These are phyloP conservation scores for Onthophagus taurus DNA, from an alignment of 1,140 invertebrate genomes.

Conservation along the genomic window DNA sequence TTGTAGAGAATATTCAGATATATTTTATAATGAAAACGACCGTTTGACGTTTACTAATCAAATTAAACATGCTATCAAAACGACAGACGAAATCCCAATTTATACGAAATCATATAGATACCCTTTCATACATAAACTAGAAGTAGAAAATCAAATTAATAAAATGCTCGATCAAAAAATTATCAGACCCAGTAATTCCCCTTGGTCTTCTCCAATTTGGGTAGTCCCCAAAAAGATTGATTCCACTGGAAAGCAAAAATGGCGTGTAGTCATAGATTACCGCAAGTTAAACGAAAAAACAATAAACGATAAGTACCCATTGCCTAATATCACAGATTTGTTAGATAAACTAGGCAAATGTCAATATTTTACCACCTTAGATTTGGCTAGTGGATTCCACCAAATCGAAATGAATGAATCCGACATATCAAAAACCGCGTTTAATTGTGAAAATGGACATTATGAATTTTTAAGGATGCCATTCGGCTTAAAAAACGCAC, in stretches of 20 bases:
- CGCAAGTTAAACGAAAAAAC: slow-evolving; percentile 30
- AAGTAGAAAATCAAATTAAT: slow-evolving; percentile 23
- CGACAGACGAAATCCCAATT: slow-evolving; percentile 13
- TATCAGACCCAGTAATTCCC: slow-evolving; percentile 23
- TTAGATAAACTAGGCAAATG: slow-evolving; percentile 35
- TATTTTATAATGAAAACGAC: slow-evolving; percentile 19
- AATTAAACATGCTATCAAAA: slow-evolving; percentile 16
- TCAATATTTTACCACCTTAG: slow-evolving; percentile 39
- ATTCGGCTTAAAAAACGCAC: slow-evolving; percentile 16
- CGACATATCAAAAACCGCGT: slow-evolving; percentile 4
- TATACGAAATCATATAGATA: slow-evolving; percentile 21
- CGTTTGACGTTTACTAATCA: slow-evolving; percentile 17
- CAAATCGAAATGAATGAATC: slow-evolving; percentile 4
- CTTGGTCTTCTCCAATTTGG: slow-evolving; percentile 27
- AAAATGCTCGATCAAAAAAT: slow-evolving; percentile 23
- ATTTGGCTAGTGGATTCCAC: slow-evolving; percentile 26
- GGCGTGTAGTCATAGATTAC: slow-evolving; percentile 24
- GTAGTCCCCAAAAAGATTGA: slow-evolving; percentile 33
- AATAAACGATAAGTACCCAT: slow-evolving; percentile 35
- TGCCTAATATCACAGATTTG: slow-evolving; percentile 40
- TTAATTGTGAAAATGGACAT: background rate
- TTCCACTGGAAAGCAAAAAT: slow-evolving; percentile 27
- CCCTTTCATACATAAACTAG: slow-evolving; percentile 20
- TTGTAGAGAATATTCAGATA: slow-evolving; percentile 19
- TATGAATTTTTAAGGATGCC: slow-evolving; percentile 13